Base-by-base conservation (phyloP, 2,888 invertebrate genomes). In the Abrostola triplasia region DNA sequence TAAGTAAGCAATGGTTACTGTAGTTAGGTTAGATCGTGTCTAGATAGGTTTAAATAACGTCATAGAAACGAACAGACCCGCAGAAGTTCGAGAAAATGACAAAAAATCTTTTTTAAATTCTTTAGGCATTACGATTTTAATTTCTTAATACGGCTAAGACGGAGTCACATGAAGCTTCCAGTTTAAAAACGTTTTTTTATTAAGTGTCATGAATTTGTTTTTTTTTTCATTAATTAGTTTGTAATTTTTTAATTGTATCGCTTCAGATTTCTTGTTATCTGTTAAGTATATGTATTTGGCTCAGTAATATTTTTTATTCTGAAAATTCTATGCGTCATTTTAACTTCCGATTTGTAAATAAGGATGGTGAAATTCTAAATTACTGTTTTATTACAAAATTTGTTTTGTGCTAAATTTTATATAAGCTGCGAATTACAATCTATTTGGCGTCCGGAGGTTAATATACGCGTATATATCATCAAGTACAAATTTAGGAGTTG, bases 401-500 rank as follows among this genome's bases (percentile, higher is more conserved):
- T 47, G 44, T 47, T 69, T 64, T 76, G 76, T 79, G 70, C 70
- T 67, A 80, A 82, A 84, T 74, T 73, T 81, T 79, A 79, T 81
- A 76, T 85, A 82, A 84, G 83, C 82, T 84, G 88, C 88, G 84
- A 87, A 86, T 87, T 79, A 84, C 86, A 88, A 86, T 87, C 82
- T 85, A 84, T 86, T 89, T 89, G 88, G 87, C 90, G 91, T 89
- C 90, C 90, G 89, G 82, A 85, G 86, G 88, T 81, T 83, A 84
- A 83, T 83, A 85, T 82, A 86, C 84, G 88, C 87, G 85, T 87
- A 84, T 89, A 86, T 79, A 85, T 86, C 85, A 87, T 86, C 88
- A 91, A 93, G 92, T 93, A 92, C 93, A 93, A 93, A 93, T 89
- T 84, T 92, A 91, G 89, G 84, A 85, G 84, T 90, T 85, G 85